phyloP scores from a whole-genome alignment of 2,113 vertebrate species.

The Chloroceryle aenea region DNA sequence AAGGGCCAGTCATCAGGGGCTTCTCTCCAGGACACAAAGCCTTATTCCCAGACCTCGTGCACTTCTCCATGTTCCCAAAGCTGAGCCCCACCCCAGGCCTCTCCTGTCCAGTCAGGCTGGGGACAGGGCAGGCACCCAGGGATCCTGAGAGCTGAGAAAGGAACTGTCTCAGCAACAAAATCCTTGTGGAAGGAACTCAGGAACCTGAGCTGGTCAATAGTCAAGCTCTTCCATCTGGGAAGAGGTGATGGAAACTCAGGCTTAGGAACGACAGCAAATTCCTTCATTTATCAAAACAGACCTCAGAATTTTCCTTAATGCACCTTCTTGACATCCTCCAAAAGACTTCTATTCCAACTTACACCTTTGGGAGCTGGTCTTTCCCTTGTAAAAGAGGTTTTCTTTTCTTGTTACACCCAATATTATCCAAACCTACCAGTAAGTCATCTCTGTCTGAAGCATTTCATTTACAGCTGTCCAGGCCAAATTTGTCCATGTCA shows the following conservation, averaged over 20 bases:
- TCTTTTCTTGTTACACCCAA: background rate
- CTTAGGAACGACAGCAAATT: background rate
- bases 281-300: background rate
- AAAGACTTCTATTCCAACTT: background rate
- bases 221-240: background rate
- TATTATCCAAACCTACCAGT: background rate
- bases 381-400: background rate
- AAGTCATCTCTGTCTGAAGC: fast-evolving
- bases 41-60: fast-evolving
- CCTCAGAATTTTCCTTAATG: background rate
- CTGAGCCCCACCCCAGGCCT: background rate
- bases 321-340: background rate
- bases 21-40: background rate
- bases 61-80: background rate
- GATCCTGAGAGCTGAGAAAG: background rate
- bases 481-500: background rate
- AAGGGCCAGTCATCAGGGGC: fast-evolving
- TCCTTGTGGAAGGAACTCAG: background rate
- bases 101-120: background rate
- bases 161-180: background rate
- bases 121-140: background rate
- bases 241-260: background rate
- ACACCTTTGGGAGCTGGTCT: background rate
- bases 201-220: background rate
- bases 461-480: background rate